Conservation (phyloP, 2,113 vertebrate genomes). For the Tenrec ecaudatus region DNA sequence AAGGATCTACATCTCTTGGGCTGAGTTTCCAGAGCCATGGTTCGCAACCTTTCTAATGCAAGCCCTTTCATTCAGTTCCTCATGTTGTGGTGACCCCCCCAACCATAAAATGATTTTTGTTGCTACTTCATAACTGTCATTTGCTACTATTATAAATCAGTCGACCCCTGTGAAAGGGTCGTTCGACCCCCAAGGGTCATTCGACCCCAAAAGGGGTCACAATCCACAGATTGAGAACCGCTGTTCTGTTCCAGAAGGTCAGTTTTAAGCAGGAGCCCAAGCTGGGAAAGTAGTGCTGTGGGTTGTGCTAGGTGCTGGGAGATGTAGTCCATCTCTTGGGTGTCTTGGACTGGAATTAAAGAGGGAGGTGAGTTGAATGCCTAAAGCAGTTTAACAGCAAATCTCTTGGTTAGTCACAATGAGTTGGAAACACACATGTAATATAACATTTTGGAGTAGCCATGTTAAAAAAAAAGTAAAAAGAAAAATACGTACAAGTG, state of each 20-base stretch:
- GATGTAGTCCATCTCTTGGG: background rate
- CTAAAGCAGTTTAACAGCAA: background rate
- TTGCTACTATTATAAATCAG: too few species aligned
- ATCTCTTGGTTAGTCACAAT: background rate
- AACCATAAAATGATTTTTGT: too few species aligned
- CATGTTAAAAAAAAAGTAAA: background rate
- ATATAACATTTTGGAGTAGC: conserved; percentile 6
- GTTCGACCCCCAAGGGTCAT: too few species aligned
- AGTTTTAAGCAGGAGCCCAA: background rate
- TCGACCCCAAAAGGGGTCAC: background rate
- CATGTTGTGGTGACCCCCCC: too few species aligned
- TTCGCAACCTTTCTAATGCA: too few species aligned
- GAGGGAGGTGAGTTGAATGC: background rate
- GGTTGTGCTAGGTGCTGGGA: background rate
- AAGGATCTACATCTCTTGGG: background rate
- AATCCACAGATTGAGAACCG: too few species aligned
- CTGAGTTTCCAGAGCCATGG: background rate
- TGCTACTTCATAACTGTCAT: too few species aligned
- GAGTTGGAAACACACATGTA: background rate
- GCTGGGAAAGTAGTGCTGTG: background rate
- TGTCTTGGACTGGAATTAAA: background rate
- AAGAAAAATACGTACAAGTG: background rate
- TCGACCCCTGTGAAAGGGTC: too few species aligned
- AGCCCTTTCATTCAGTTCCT: too few species aligned
- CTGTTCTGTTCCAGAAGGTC: too few species aligned